Percentiles rank a stretch among this genome's conserved stretches.
Evolutionary conservation across 2,797 vertebrate species (phyloP).

Genomic region (Labroides dimidiatus): DNA sequence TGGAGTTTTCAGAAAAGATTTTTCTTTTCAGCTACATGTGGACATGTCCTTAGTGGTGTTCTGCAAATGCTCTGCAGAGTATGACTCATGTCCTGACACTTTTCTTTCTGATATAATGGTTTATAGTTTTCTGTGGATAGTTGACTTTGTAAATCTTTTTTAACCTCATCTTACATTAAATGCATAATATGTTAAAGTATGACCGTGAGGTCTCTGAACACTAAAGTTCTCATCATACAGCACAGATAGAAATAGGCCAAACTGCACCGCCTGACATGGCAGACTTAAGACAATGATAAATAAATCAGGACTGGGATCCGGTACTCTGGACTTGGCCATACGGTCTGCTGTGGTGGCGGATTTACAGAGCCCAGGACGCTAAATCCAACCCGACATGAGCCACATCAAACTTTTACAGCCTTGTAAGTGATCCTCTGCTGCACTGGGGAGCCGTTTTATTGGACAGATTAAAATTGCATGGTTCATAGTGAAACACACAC

Average conservation of each 20-base stretch:
- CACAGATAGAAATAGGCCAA: constrained; percentile 22
- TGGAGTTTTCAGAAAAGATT: too few relatives aligned
- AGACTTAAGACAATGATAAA: constrained; percentile 61
- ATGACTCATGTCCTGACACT: too few relatives aligned
- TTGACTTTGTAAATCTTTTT: too few relatives aligned
- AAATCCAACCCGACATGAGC: constrained; percentile 76
- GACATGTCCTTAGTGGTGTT: too few relatives aligned
- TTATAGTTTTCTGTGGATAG: too few relatives aligned
- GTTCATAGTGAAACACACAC: constrained; percentile 59
- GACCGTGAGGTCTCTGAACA: background rate
- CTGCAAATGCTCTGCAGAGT: too few relatives aligned
- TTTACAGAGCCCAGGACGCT: constrained; percentile 54
- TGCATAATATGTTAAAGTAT: background rate
- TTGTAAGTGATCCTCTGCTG: constrained; percentile 71
- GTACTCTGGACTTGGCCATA: constrained; percentile 34
- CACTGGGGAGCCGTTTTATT: constrained; percentile 68
- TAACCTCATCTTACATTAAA: background rate
- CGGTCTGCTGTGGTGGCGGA: constrained; percentile 37
- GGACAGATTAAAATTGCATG: constrained; percentile 78
- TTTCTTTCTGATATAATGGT: too few relatives aligned
- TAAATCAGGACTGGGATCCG: constrained; percentile 68
- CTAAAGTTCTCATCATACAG: constrained; percentile 3
- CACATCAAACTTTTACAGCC: constrained; percentile 75
- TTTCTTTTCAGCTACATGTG: too few relatives aligned
- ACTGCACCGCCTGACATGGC: constrained; percentile 11